Base-by-base conservation (phyloP, 2,888 invertebrate species). In the Camponotus fellah region DNA sequence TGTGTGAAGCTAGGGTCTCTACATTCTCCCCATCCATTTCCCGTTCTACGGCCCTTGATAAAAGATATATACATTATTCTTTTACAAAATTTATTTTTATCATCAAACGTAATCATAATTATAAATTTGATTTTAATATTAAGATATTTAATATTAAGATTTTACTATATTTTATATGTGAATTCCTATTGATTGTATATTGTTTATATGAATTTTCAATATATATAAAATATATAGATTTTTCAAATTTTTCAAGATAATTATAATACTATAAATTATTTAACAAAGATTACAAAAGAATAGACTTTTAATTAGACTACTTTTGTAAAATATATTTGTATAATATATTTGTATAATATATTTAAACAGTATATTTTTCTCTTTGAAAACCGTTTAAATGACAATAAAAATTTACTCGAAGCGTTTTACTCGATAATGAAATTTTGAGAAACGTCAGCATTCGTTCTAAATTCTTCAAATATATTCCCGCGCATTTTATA, bases 401-500 rank as follows among this genome's bases (percentile, higher is more conserved):
- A 60, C 21, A 56, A 58, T 9, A 32, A 34, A 60, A 69, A 46
- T 80, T 60, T 49, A 34, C n/a, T 60, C 26, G 46, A 71, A 71
- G 49, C 62, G 26, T 80, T 60, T 62, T 12, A 12, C 37, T 71
- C 71, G 17, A 79, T 3, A 40, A 32, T 32, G 34, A 21, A 79
- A 58, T 71, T 80, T 60, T 37, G 46, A 34, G 40, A 12, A 46
- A 60, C 21, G 8, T 34, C 46, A 49, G 49, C 66, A 26, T 49
- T 68, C 21, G 53, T n/a, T 80, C 60, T 80, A n/a, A 37, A 71
- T 80, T 71, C 79, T 71, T 80, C 60, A 60, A 60, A 80, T 64
- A 43, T 64, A 69, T 85, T 75, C 34, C 40, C 69, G 64, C 46
- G 85, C 79, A 62, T 87, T 87, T 53, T 79, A 65, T 77, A 69